Conservation (phyloP, 2,797 vertebrate genomes). For the Tiaroga cobitis region DNA sequence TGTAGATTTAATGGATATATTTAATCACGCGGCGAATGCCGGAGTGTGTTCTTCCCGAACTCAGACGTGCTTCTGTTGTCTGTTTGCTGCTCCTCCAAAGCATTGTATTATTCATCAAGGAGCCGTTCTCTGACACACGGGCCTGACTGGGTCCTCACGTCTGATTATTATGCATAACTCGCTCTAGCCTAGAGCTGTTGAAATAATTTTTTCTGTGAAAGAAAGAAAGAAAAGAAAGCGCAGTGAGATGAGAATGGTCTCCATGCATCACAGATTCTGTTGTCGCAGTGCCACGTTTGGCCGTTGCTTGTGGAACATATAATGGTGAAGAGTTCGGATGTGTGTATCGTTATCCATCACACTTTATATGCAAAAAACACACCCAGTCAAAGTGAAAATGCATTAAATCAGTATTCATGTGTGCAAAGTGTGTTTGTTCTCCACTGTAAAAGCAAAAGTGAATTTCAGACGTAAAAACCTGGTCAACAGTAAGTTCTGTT, state of each 20-base stretch:
- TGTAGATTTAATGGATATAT: neutral
- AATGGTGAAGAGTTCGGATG: neutral
- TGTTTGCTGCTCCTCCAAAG: slow-evolving; percentile 45
- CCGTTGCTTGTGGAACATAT: slow-evolving; percentile 26
- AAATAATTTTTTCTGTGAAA: slow-evolving; percentile 69
- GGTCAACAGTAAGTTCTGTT: too few species aligned
- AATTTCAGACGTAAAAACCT: too few species aligned
- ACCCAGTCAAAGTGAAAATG: too few species aligned
- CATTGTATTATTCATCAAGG: slow-evolving; percentile 60
- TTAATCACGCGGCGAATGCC: slow-evolving; percentile 19
- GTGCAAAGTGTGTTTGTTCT: too few species aligned
- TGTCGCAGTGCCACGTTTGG: neutral
- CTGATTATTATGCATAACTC: slow-evolving; percentile 76
- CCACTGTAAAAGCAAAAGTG: too few species aligned
- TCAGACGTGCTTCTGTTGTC: slow-evolving; percentile 51
- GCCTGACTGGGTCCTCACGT: slow-evolving; percentile 37
- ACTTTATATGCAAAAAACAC: neutral
- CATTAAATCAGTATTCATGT: neutral
- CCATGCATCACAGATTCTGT: slow-evolving; percentile 27
- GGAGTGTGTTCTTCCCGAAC: neutral
- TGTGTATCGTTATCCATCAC: slow-evolving; percentile 49
- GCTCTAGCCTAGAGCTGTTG: slow-evolving; percentile 74
- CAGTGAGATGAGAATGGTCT: slow-evolving; percentile 35
- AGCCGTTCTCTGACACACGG: slow-evolving; percentile 36
- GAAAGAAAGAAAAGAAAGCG: slow-evolving; percentile 20